These are phyloP conservation scores for Macrosteles quadrilineatus DNA, from an alignment of 1,140 invertebrate genomes.

Conservation along the genomic window DNA sequence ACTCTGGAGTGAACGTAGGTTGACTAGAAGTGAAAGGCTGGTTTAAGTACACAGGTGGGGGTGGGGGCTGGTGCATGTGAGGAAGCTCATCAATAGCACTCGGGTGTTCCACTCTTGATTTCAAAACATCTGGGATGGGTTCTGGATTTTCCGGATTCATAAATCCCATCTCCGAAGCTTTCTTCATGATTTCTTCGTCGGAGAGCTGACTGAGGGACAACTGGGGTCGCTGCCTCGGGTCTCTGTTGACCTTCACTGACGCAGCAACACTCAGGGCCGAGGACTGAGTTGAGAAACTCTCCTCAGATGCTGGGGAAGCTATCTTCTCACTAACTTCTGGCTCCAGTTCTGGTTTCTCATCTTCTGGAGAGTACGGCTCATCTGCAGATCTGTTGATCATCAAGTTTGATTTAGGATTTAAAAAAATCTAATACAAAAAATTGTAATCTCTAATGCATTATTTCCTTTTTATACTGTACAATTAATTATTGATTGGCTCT, in stretches of 20 bases:
- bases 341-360: constrained; percentile 13
- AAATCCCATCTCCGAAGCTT: constrained; percentile 40
- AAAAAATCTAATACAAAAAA: no score
- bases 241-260: constrained; percentile 36
- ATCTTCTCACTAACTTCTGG: not conserved
- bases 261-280: constrained; percentile 14
- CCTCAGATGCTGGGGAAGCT: not conserved
- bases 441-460: no score
- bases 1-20: not conserved
- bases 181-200: constrained; percentile 38
- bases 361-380: constrained; percentile 29
- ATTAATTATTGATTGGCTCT: no score
- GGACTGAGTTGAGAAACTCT: not conserved
- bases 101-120: not conserved
- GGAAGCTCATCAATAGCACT: no score
- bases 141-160: constrained; percentile 25
- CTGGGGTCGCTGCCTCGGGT: constrained; percentile 38
- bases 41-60: not conserved
- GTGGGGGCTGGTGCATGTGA: not conserved
- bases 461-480: no score
- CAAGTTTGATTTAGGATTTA: no score
- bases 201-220: constrained; percentile 32
- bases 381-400: not conserved
- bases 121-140: not conserved
- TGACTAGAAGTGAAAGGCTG: not conserved